These are phyloP conservation scores for Cladopsammia gracilis DNA, from an alignment of 64 coral and sea anemone genomes.

Conservation along the genomic window DNA sequence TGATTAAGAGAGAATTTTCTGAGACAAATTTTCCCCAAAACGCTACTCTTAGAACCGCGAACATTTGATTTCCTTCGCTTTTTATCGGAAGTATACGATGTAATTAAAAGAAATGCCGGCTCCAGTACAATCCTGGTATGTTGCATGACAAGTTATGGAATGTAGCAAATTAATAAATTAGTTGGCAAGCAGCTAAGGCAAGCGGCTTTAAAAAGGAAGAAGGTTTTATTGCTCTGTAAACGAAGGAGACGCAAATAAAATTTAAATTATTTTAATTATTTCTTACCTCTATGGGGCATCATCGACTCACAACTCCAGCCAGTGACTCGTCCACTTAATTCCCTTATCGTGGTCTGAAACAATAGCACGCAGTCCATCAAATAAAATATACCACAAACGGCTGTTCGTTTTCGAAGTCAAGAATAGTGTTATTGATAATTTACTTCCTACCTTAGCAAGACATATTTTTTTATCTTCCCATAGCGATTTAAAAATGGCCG, in stretches of 20 bases:
- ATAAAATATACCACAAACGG: background rate
- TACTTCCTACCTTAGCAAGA: background rate
- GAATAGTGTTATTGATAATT: background rate
- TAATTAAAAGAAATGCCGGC: background rate
- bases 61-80: background rate
- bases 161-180: conserved; percentile 44
- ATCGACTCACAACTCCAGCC: conserved; percentile 65
- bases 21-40: background rate
- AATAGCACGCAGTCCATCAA: conserved; percentile 16
- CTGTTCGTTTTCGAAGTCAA: background rate
- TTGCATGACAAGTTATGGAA: conserved; percentile 17
- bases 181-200: conserved; percentile 48
- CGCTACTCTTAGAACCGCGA: background rate
- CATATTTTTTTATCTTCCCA: background rate
- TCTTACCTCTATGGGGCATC: conserved; percentile 82
- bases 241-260: background rate
- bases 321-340: conserved; percentile 50
- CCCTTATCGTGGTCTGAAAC: conserved; percentile 73
- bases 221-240: background rate
- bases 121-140: background rate
- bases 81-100: background rate
- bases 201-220: background rate
- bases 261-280: background rate
- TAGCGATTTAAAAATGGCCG: background rate
- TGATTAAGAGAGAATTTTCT: background rate